These are phyloP conservation scores for Eulemur rubriventer DNA, from an alignment of 2,797 vertebrate genomes.

Conservation along the genomic window DNA sequence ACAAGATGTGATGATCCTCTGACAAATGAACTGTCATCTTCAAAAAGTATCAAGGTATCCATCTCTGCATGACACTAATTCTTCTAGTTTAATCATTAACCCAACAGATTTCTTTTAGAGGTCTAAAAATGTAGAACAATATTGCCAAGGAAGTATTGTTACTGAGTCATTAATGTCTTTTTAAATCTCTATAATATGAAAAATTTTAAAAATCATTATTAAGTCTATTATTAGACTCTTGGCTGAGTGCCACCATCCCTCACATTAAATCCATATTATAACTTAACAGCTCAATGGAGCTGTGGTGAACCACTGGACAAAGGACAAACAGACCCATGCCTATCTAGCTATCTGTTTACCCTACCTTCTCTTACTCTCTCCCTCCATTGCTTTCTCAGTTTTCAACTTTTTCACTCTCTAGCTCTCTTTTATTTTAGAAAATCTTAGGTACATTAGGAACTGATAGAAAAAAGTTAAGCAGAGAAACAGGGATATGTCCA, in stretches of 20 bases:
- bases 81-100: not conserved
- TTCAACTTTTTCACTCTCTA: not conserved
- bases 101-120: not conserved
- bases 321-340: not conserved
- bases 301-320: no score
- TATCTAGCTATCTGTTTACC: not conserved
- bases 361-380: not conserved
- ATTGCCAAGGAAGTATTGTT: not conserved
- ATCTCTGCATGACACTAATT: not conserved
- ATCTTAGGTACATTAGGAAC: not conserved
- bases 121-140: not conserved
- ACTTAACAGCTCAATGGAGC: not conserved
- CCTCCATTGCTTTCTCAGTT: not conserved
- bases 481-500: not conserved
- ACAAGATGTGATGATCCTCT: not conserved
- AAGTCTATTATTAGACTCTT: not conserved
- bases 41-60: not conserved
- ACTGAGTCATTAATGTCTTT: not conserved
- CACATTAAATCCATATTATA: not conserved
- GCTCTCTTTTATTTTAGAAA: not conserved
- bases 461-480: not conserved
- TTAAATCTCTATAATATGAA: not conserved
- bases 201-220: not conserved
- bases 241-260: not conserved
- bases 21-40: not conserved